These are phyloP conservation scores for Drosophila aldrichi DNA, from an alignment of 2,888 invertebrate species.

Conservation along the genomic window DNA sequence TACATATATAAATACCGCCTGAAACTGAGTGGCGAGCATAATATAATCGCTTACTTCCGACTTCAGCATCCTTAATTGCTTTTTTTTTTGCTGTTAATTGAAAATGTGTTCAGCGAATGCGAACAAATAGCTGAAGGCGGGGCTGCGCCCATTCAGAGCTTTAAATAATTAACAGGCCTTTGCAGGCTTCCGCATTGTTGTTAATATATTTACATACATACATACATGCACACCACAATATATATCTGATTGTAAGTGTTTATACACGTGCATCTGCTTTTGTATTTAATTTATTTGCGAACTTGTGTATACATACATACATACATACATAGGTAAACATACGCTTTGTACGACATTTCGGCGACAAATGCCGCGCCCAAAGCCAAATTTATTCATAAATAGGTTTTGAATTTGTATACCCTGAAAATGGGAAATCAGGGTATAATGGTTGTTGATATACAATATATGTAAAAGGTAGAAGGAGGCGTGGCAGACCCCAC, in stretches of 20 bases:
- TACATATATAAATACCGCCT: too few relatives aligned
- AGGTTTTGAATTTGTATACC: too few relatives aligned
- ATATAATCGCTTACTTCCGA: background rate
- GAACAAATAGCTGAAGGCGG: constrained; percentile 40
- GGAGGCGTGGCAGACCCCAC: too few relatives aligned
- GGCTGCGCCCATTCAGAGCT: constrained; percentile 12
- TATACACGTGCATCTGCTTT: constrained; percentile 13
- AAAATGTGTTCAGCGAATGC: constrained; percentile 65
- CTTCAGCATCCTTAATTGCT: constrained; percentile 21
- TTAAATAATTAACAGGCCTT: constrained; percentile 42
- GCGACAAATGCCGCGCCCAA: constrained; percentile 22
- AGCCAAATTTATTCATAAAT: constrained; percentile 38
- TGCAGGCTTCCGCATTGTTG: constrained; percentile 12
- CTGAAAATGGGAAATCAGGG: too few relatives aligned
- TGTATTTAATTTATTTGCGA: constrained; percentile 59
- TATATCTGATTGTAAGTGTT: constrained; percentile 15
- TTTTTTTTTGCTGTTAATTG: constrained; percentile 63
- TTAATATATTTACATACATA: background rate
- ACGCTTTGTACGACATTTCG: constrained; percentile 30
- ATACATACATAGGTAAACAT: constrained; percentile 38
- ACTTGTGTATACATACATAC: constrained; percentile 33
- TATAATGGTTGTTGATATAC: too few relatives aligned
- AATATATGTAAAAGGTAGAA: too few relatives aligned
- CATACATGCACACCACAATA: background rate
- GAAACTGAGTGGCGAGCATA: background rate